Evolutionary conservation across 2,113 vertebrate species (phyloP).

Genomic region (Anolis sagrei): DNA sequence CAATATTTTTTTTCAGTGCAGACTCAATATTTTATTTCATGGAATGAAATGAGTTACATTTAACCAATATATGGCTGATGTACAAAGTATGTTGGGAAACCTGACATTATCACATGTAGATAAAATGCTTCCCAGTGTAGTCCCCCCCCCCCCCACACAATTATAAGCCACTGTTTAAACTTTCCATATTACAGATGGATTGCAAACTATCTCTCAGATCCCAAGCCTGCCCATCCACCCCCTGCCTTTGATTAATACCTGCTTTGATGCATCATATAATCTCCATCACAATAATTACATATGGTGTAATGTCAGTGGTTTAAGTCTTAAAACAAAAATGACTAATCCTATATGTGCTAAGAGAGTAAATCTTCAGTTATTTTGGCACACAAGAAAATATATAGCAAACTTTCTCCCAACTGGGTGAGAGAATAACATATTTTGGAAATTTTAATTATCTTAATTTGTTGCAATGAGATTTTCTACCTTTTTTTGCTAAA

Average conservation of each 20-base stretch:
- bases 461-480: too few relatives aligned
- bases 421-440: too few relatives aligned
- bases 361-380: too few relatives aligned
- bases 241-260: neutral
- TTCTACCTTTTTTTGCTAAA: too few relatives aligned
- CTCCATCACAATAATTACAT: too few relatives aligned
- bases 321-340: too few relatives aligned
- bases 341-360: too few relatives aligned
- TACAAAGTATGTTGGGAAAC: neutral
- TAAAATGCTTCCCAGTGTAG: neutral
- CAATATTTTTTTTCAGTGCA: neutral
- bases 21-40: neutral
- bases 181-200: neutral
- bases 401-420: too few relatives aligned
- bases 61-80: neutral
- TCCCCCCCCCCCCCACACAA: too few relatives aligned
- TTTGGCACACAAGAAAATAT: too few relatives aligned
- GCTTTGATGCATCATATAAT: neutral
- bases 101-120: neutral
- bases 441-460: too few relatives aligned
- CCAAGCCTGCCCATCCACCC: neutral
- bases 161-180: neutral
- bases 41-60: neutral
- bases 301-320: too few relatives aligned
- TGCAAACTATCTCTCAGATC: neutral